phyloP scores from a whole-genome alignment of 2,888 invertebrate genomes.

The Plagiodera versicolora region DNA sequence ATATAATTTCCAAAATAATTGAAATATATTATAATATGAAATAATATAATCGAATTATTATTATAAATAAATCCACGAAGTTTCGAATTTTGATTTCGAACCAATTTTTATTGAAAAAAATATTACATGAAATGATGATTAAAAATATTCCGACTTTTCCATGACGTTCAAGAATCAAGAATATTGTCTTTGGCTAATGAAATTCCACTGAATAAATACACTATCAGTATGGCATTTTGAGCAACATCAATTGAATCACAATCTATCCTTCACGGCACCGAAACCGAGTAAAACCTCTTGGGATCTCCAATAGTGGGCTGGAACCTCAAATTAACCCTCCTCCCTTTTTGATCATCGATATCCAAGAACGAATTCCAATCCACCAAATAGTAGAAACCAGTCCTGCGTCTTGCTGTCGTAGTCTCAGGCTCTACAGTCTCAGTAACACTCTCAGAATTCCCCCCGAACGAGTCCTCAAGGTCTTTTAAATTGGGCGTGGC shows the following conservation, averaged over 20 bases:
- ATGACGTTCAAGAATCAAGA: too few relatives aligned
- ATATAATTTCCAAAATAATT: too few relatives aligned
- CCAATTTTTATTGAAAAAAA: too few relatives aligned
- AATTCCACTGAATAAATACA: neutral
- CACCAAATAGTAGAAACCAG: slow-evolving; percentile 81
- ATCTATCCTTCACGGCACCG: slow-evolving; percentile 65
- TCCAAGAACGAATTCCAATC: slow-evolving; percentile 88
- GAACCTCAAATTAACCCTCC: slow-evolving; percentile 76
- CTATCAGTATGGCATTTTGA: slow-evolving; percentile 3
- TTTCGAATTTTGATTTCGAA: too few relatives aligned
- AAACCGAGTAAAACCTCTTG: slow-evolving; percentile 74
- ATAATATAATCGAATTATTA: too few relatives aligned
- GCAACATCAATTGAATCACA: slow-evolving; percentile 2
- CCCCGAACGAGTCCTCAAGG: slow-evolving; percentile 78
- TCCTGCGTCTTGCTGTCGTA: slow-evolving; percentile 68
- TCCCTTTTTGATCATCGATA: slow-evolving; percentile 73
- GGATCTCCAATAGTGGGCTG: slow-evolving; percentile 81
- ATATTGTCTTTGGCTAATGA: neutral
- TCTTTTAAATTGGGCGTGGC: slow-evolving; percentile 62
- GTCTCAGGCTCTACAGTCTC: slow-evolving; percentile 60
- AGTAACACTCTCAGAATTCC: slow-evolving; percentile 58
- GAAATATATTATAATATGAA: too few relatives aligned
- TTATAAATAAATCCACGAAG: too few relatives aligned
- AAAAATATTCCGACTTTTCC: too few relatives aligned
- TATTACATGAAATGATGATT: too few relatives aligned